Evolutionary conservation across 1,140 invertebrate genomes (phyloP).

Genomic region (Macrostomum lignano): DNA sequence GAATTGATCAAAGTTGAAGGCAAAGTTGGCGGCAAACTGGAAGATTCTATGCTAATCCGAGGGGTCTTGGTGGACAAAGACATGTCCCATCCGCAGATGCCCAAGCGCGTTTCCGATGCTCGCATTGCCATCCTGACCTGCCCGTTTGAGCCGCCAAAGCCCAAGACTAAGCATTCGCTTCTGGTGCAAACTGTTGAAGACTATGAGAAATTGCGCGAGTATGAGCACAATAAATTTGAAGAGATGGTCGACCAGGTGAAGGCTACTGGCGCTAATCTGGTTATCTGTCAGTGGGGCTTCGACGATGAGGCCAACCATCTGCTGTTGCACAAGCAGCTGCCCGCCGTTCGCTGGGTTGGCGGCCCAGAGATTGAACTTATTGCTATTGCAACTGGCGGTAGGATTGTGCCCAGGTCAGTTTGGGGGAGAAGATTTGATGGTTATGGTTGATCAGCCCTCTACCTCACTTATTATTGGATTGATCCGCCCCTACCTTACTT

Average conservation of each 20-base stretch:
- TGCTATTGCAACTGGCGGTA: constrained; percentile 86
- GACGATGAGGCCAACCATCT: constrained; percentile 98
- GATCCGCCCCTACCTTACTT: no score
- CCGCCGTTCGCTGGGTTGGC: constrained; percentile 86
- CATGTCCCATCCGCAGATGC: constrained; percentile 98
- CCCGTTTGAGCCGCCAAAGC: constrained; percentile 97
- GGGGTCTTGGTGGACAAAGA: constrained; percentile 95
- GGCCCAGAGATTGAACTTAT: constrained; percentile 72
- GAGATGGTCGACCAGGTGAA: constrained; percentile 76
- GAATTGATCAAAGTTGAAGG: constrained; percentile 94
- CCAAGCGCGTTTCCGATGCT: constrained; percentile 54
- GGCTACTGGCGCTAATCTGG: constrained; percentile 70
- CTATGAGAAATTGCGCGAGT: constrained; percentile 62
- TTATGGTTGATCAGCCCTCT: no score
- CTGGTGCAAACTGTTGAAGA: constrained; percentile 83
- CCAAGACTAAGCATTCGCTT: constrained; percentile 98
- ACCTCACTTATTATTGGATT: no score
- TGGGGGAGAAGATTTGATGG: no score
- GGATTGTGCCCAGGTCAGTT: constrained; percentile 86
- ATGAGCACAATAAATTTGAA: constrained; percentile 78
- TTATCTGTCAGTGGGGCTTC: constrained; percentile 98
- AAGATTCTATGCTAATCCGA: constrained; percentile 79
- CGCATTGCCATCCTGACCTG: constrained; percentile 90
- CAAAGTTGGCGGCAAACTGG: constrained; percentile 81
- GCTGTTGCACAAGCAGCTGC: constrained; percentile 59